Percentiles rank a stretch among this genome's conserved stretches.
These are phyloP conservation scores for Andrena fulva DNA, from an alignment of 2,888 invertebrate genomes.

Conservation along the genomic window DNA sequence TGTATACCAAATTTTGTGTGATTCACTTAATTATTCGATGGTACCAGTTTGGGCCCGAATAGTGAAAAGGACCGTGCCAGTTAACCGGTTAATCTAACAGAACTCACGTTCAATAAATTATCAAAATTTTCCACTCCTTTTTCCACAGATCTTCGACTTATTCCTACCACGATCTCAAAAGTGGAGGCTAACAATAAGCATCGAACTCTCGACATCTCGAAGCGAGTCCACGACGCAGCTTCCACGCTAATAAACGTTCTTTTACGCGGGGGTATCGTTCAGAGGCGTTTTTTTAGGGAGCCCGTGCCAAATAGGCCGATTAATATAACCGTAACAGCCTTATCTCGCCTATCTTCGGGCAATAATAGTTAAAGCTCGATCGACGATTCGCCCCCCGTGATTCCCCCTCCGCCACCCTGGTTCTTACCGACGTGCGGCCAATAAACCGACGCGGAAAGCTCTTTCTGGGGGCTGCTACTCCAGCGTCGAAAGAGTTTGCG, in stretches of 20 bases:
- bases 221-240: neutral
- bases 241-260: slow-evolving; percentile 27
- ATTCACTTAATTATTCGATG: no score
- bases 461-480: slow-evolving; percentile 38
- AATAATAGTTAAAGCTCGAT: slow-evolving; percentile 61
- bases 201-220: neutral
- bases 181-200: no score
- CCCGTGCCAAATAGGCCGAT: slow-evolving; percentile 58
- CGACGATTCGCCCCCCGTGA: slow-evolving; percentile 45
- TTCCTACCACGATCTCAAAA: no score
- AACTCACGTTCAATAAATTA: no score
- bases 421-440: slow-evolving; percentile 43
- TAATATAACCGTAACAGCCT: slow-evolving; percentile 60
- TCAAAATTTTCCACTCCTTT: no score
- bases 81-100: no score
- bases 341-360: slow-evolving; percentile 54
- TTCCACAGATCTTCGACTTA: no score
- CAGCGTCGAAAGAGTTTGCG: neutral
- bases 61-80: no score
- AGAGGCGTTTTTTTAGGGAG: slow-evolving; percentile 34
- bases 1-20: no score
- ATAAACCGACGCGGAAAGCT: slow-evolving; percentile 49
- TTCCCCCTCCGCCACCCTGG: slow-evolving; percentile 24
- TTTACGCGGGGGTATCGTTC: slow-evolving; percentile 18
- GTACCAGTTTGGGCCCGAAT: no score